Percentiles rank a stretch among this genome's conserved stretches.
These are phyloP conservation scores for Astyanax mexicanus DNA, from an alignment of 2,797 vertebrate species.

Conservation along the genomic window DNA sequence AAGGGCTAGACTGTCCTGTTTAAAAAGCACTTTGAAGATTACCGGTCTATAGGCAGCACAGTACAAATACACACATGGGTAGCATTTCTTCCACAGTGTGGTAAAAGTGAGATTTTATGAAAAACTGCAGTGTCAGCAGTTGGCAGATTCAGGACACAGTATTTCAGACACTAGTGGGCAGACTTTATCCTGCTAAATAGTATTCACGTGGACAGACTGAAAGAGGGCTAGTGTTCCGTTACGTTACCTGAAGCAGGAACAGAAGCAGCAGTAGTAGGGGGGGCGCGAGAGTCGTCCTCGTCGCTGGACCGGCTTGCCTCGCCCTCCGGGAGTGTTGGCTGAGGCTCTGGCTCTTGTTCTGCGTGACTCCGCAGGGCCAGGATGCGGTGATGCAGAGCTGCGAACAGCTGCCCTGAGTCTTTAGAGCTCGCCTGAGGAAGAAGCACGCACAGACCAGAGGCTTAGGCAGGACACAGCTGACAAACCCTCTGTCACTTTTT, in stretches of 20 bases:
- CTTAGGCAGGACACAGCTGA: neutral
- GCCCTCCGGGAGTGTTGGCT: constrained; percentile 69
- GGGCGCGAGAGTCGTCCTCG: constrained; percentile 68
- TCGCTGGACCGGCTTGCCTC: constrained; percentile 79
- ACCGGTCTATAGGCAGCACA: neutral
- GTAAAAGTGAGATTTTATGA: constrained; percentile 13
- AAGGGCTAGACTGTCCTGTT: constrained; percentile 3
- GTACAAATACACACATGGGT: neutral
- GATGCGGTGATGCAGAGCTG: constrained; percentile 86
- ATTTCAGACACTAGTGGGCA: neutral
- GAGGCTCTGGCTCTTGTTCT: constrained; percentile 82
- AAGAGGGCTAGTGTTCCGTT: neutral
- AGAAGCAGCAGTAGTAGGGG: constrained; percentile 6
- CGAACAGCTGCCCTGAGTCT: constrained; percentile 85
- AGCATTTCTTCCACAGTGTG: neutral
- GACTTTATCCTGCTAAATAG: neutral
- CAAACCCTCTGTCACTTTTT: neutral
- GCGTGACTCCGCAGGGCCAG: constrained; percentile 81
- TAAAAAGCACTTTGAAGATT: neutral
- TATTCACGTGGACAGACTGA: neutral
- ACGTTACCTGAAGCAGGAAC: constrained; percentile 28
- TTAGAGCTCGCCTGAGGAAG: constrained; percentile 84
- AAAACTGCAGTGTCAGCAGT: neutral
- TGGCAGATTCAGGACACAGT: neutral
- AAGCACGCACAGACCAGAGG: neutral